These are phyloP conservation scores for Ochotona curzoniae DNA, from an alignment of 2,113 vertebrate genomes.

Conservation along the genomic window DNA sequence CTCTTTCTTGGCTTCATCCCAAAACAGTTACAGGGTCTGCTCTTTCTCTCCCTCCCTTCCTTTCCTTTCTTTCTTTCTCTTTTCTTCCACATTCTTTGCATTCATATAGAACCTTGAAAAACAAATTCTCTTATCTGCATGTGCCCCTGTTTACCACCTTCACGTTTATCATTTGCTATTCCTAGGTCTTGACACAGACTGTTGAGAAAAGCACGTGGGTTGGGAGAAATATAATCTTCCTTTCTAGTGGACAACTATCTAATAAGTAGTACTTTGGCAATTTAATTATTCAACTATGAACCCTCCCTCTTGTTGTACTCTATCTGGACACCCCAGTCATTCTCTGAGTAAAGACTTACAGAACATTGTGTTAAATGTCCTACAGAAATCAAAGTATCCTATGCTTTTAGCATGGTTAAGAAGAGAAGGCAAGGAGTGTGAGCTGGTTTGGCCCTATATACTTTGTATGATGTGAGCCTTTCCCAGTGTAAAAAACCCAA, in stretches of 20 bases:
- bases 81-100: neutral
- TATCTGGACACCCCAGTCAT: neutral
- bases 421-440: neutral
- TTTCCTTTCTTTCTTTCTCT: neutral
- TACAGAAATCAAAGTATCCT: constrained; percentile 20
- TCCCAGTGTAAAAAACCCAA: constrained; percentile 9
- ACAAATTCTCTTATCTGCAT: neutral
- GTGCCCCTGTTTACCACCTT: neutral
- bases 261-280: constrained; percentile 22
- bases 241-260: neutral
- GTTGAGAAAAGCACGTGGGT: neutral
- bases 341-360: neutral
- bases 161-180: neutral
- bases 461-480: constrained; percentile 51
- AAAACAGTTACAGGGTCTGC: neutral
- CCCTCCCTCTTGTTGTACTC: neutral
- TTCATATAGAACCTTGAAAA: neutral
- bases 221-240: constrained; percentile 5
- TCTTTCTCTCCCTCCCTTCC: no score
- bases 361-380: neutral
- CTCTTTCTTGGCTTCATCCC: neutral
- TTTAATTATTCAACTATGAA: neutral
- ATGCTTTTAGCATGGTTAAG: neutral
- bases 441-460: neutral
- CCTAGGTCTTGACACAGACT: constrained; percentile 3